Base-by-base conservation (phyloP, 2,113 vertebrate genomes). In the Pseudopodoces humilis region DNA sequence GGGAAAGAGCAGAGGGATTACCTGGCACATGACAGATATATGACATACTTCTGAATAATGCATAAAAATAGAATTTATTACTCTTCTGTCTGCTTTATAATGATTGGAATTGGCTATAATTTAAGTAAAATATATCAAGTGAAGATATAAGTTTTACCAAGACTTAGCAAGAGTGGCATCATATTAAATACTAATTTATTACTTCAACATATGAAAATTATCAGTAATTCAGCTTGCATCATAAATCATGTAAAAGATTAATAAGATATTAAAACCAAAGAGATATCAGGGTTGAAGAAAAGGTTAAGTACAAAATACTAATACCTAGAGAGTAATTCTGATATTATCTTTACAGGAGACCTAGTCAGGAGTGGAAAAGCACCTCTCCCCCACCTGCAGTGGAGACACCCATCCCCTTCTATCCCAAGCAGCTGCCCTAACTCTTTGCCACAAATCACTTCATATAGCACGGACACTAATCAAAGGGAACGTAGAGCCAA, bases 121-220 rank as follows among this genome's bases (percentile, higher is more conserved):
- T 92, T 92, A 94, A 94, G 77, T 88, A 88, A 88, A 96, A 94
- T 86, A 70, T 53, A 93, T 92, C 43, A 81, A 94, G 59, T 24
- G 30, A 94, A 80, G 59, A 80, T 90, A 74, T 93, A 92, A 89
- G 27, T 88, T 74, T 83, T 55, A 74, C 30, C 41, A 80, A 76
- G 84, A 88, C 10, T 91, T 80, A 70, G 43, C 33, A 88, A 63
- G 79, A 88, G 4, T 47, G 67, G 20, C 50, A 52, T 47, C 6
- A 4, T 79, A 70, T 80, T 85, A 90, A 90, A 87, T 74, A 74
- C 33, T 70, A 72, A 83, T 94, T 87, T 77, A 50, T 92, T 80
- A 83, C 50, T 94, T 91, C 60, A 91, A 59, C 10, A 56, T 22
- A 22, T 30, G 49, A 81, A 86, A 78, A 59, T 69, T 53, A 76